phyloP scores from a whole-genome alignment of 2,797 vertebrate genomes.

The Chloroceryle amazona region DNA sequence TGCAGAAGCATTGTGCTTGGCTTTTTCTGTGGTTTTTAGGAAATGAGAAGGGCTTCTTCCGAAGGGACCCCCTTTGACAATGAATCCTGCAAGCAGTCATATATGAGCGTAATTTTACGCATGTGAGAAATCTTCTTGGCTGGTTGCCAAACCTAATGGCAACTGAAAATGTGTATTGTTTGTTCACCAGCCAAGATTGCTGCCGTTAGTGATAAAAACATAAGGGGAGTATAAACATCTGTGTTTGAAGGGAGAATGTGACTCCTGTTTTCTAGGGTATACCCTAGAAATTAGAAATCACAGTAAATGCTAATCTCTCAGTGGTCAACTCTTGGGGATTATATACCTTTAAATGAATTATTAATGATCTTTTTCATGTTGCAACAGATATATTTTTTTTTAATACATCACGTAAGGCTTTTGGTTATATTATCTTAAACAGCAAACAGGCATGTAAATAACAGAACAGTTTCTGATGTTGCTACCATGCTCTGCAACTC shows the following conservation, averaged over 20 bases:
- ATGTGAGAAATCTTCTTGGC: not conserved
- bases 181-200: slow-evolving; percentile 59
- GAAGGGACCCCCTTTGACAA: not conserved
- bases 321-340: slow-evolving; percentile 11
- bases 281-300: slow-evolving; percentile 15
- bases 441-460: not conserved
- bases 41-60: not conserved
- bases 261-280: slow-evolving; percentile 3
- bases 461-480: not conserved
- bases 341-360: slow-evolving; percentile 26
- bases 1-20: not conserved
- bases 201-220: slow-evolving; percentile 53
- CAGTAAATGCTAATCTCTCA: slow-evolving; percentile 9
- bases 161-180: slow-evolving; percentile 47
- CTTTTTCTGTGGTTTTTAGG: not conserved
- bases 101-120: not conserved
- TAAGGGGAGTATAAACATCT: slow-evolving; percentile 49
- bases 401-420: not conserved
- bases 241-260: not conserved
- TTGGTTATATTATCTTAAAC: not conserved
- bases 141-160: slow-evolving; percentile 30
- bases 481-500: not conserved
- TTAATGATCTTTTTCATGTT: slow-evolving; percentile 8
- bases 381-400: not conserved
- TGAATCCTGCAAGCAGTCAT: not conserved